Base-by-base conservation (phyloP, 1,140 invertebrate genomes). In the Drosophila quadrilineata region DNA sequence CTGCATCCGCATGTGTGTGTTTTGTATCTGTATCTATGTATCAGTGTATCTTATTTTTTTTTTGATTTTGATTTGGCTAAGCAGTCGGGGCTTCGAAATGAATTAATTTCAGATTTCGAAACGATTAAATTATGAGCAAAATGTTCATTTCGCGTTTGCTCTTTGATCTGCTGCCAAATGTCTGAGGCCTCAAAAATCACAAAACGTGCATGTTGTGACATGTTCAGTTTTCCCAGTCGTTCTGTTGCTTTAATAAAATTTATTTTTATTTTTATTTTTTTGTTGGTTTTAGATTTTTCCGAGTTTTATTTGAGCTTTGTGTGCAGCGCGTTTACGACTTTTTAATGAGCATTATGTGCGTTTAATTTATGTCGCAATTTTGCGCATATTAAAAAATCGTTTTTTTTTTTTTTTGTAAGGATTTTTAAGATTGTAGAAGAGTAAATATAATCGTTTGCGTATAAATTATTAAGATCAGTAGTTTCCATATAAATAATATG, bases 351-450 rank as follows among this genome's bases (percentile, higher is more conserved):
- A 87, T 86, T 87, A 87, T 86, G 82, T 71, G 69, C 52, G 49
- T 87, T 86, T 86, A 87, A 86, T 87, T 86, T 87, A 86, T 86
- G 82, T 77, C 69, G 73, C 82, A 86, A 86, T 87, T 86, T 87
- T 63, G 76, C 72, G 82, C 66, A 71, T 73, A 86, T 86, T 85
- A 79, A 85, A 79, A 77, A 79, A 46, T 75, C 43, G 36, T 19
- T 46, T 45, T 14, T 31, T 43, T 28, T 48, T 2, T 21, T 22
- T 36, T 22, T 6, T 5, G 26, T 46, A n/a, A n/a, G n/a, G n/a
- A n/a, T 17, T 2, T 54, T 31, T 41, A 16, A 19, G 9, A 41
- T 56, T 38, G 31, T 33, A n/a, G n/a, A n/a, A n/a, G 9, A 41
- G 41, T 12, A 12, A 10, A 12, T 49, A 16, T 33, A 17, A 10